Percentiles rank a stretch among this genome's conserved stretches.
phyloP scores from a whole-genome alignment of 2,797 vertebrate genomes.

The Neosalanx taihuensis region DNA sequence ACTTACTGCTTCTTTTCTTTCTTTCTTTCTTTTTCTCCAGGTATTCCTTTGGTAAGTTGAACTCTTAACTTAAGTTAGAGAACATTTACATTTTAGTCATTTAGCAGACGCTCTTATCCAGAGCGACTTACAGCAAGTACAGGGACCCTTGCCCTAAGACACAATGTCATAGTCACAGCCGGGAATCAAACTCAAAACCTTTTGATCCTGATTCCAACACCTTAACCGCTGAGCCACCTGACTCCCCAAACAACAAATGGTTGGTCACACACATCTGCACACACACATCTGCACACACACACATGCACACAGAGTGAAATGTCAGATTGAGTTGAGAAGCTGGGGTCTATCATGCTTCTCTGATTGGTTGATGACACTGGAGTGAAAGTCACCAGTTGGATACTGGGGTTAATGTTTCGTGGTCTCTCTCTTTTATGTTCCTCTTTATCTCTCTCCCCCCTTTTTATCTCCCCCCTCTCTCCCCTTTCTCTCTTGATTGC shows the following conservation, averaged over 20 bases:
- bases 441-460: not conserved
- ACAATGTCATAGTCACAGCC: too few relatives aligned
- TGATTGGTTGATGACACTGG: slow-evolving; percentile 47
- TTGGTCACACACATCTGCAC: not conserved
- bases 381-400: slow-evolving; percentile 39
- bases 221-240: too few relatives aligned
- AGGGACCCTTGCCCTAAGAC: too few relatives aligned
- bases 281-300: not conserved
- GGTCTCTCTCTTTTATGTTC: slow-evolving; percentile 30
- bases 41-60: slow-evolving; percentile 94
- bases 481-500: not conserved
- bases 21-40: slow-evolving; percentile 78
- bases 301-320: slow-evolving; percentile 13
- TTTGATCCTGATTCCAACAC: too few relatives aligned
- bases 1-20: slow-evolving; percentile 19
- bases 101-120: too few relatives aligned
- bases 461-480: not conserved
- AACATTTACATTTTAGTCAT: too few relatives aligned
- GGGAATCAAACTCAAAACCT: too few relatives aligned
- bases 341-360: slow-evolving; percentile 38
- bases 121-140: too few relatives aligned
- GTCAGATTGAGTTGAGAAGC: slow-evolving; percentile 39
- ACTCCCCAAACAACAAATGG: not conserved
- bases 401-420: slow-evolving; percentile 41
- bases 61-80: slow-evolving; percentile 1